A percentile compares a stretch with the other conserved stretches of the same genome.
Evolutionary conservation across 1,140 invertebrate genomes (phyloP).

Genomic region (Neodiprion pinetum): DNA sequence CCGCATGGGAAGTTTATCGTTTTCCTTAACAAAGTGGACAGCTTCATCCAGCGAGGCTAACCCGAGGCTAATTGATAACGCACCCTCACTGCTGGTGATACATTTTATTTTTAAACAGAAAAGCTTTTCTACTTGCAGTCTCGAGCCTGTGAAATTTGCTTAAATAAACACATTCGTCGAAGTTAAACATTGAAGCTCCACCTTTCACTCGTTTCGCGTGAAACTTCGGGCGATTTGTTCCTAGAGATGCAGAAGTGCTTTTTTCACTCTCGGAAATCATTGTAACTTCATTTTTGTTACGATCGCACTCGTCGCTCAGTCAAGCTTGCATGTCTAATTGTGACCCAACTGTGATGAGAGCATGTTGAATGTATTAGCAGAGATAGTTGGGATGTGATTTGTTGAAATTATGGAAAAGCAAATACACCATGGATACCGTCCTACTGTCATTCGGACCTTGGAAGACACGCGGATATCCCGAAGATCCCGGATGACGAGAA

Average conservation of each 20-base stretch:
- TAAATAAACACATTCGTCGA: too few relatives aligned
- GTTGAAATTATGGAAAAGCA: too few relatives aligned
- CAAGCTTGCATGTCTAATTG: too few relatives aligned
- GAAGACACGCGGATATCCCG: neutral
- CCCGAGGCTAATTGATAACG: conserved; percentile 1
- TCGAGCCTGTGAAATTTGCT: too few relatives aligned
- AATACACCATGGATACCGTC: too few relatives aligned
- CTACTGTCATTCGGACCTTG: too few relatives aligned
- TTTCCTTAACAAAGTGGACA: conserved; percentile 40
- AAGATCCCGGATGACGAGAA: neutral
- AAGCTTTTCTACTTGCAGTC: too few relatives aligned
- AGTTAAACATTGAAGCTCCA: too few relatives aligned
- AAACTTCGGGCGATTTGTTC: conserved; percentile 4
- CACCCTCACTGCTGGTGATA: neutral
- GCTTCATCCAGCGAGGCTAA: conserved; percentile 50
- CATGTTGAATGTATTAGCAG: too few relatives aligned
- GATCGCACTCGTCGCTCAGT: neutral
- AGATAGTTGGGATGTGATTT: too few relatives aligned
- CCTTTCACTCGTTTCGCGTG: neutral
- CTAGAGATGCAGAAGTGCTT: conserved; percentile 20
- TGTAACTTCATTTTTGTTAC: conserved; percentile 9
- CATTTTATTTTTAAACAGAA: too few relatives aligned
- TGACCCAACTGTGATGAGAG: too few relatives aligned
- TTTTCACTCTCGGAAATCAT: conserved; percentile 8
- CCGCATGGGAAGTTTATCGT: conserved; percentile 47